Base-by-base conservation (phyloP, 2,113 vertebrate genomes). In the Gorsachius goisagi region DNA sequence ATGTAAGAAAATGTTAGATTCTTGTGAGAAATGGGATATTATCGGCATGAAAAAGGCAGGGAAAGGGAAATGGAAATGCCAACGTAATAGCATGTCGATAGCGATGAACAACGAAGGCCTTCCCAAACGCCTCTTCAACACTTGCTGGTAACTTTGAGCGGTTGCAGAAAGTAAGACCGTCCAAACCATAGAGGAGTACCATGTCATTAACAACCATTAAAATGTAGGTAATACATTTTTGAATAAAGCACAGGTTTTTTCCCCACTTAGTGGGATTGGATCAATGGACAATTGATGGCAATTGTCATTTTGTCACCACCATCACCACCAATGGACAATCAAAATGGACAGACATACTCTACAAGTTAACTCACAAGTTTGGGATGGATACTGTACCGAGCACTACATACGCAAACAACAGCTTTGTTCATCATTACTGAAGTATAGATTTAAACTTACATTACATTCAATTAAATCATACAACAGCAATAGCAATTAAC, bases 331-430 rank as follows among this genome's bases (percentile, higher is more conserved):
- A 41, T 41, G 39, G 39, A 41, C 39, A 41, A 41, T 41, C 39
- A 1, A 66, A 0, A 0, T 0, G 19, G 0, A 14, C 35, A n/a
- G 52, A 7, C 83, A 75, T 6, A 15, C 3, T 23, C 79, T 11
- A 9, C 1, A 35, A 28, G 24, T 5, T 39, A 52, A 20, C 8
- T n/a, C 39, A 19, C 21, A 35, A 0, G 2, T 33, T 24, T 32
- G 56, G 60, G 69, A 27, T 8, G 55, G 28, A n/a, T 30, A 7
- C 69, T 41, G 18, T 1, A 5, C 5, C 1, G 4, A 76, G 71
- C 55, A 6, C 21, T 11, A 12, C 0, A 1, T 0, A 6, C 1
- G 1, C 37, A 11, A 33, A 13, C 24, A 44, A 0, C 39, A 53
- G 50, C 50, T 64, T 20, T 19, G 7, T 18, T 62, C 39, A 5